phyloP scores from a whole-genome alignment of 2,113 vertebrate genomes.

The Cyprinodon variegatus region DNA sequence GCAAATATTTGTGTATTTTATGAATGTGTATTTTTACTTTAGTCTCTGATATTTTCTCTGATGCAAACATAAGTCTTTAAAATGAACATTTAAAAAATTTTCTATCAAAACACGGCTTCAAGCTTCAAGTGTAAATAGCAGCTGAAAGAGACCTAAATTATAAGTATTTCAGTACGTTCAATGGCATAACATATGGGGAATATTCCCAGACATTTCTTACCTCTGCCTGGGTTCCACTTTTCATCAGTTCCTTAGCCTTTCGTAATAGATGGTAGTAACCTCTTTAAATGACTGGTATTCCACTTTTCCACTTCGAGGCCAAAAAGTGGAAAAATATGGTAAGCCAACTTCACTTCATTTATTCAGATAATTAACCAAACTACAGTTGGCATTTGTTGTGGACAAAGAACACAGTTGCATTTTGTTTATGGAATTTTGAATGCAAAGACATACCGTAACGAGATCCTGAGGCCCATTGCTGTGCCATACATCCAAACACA shows the following conservation, averaged over 20 bases:
- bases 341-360: neutral
- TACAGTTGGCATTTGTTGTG: too few relatives aligned
- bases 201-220: slow-evolving; percentile 30
- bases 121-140: slow-evolving; percentile 25
- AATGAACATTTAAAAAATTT: slow-evolving; percentile 18
- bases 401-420: too few relatives aligned
- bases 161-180: slow-evolving; percentile 42
- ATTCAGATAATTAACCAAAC: neutral
- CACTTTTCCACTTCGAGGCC: slow-evolving; percentile 38
- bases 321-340: slow-evolving; percentile 29
- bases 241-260: slow-evolving; percentile 34
- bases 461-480: too few relatives aligned
- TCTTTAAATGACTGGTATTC: slow-evolving; percentile 63
- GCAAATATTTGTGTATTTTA: slow-evolving; percentile 5
- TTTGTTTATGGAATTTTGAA: too few relatives aligned
- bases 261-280: slow-evolving; percentile 41
- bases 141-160: slow-evolving; percentile 34
- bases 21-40: neutral
- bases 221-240: slow-evolving; percentile 32
- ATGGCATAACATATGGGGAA: slow-evolving; percentile 43
- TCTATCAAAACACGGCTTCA: slow-evolving; percentile 34
- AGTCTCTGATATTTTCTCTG: slow-evolving; percentile 19
- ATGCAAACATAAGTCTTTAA: slow-evolving; percentile 34
- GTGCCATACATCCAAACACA: too few relatives aligned
- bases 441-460: too few relatives aligned